These are phyloP conservation scores for Atrichornis clamosus DNA, from an alignment of 2,113 vertebrate genomes.

Conservation along the genomic window DNA sequence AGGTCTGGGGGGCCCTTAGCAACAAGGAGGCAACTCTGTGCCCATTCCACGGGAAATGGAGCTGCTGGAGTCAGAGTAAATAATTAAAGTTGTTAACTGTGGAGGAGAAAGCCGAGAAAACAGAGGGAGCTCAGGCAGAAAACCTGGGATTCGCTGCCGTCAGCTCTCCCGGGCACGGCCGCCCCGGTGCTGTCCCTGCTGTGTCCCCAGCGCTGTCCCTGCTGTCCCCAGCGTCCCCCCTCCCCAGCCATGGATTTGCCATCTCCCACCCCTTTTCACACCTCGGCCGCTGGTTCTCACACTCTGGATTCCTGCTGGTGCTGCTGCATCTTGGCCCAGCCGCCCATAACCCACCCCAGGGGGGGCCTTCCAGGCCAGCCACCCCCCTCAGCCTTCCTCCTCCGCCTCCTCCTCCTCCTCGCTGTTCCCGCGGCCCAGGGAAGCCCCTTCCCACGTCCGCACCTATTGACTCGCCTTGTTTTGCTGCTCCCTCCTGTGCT, in stretches of 20 bases:
- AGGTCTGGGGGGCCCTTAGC: not conserved
- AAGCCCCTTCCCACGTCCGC: not conserved
- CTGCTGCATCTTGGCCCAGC: not conserved
- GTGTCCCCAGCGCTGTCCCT: not conserved
- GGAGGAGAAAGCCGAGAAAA: conserved; percentile 36
- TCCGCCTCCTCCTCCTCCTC: not conserved
- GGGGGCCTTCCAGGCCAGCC: not conserved
- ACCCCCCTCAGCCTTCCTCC: not conserved
- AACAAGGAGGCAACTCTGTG: not conserved
- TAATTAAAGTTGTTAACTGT: conserved; percentile 48
- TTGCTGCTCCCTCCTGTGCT: conserved; percentile 47
- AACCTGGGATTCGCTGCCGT: not conserved
- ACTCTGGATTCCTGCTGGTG: not conserved
- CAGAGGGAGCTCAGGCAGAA: conserved; percentile 40
- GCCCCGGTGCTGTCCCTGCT: not conserved
- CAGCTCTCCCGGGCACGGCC: not conserved
- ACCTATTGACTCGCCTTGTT: conserved; percentile 5
- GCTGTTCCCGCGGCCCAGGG: not conserved
- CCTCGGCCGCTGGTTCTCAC: fast-evolving
- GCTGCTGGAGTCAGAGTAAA: conserved; percentile 30
- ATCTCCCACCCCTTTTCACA: not conserved
- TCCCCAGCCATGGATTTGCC: fast-evolving
- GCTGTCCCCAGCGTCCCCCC: not conserved
- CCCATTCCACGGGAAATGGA: not conserved
- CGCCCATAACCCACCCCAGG: not conserved